A percentile compares a stretch with the other conserved stretches of the same genome.
Evolutionary conservation across 2,888 invertebrate species (phyloP).

Genomic region (Dermolepida albohirtum): DNA sequence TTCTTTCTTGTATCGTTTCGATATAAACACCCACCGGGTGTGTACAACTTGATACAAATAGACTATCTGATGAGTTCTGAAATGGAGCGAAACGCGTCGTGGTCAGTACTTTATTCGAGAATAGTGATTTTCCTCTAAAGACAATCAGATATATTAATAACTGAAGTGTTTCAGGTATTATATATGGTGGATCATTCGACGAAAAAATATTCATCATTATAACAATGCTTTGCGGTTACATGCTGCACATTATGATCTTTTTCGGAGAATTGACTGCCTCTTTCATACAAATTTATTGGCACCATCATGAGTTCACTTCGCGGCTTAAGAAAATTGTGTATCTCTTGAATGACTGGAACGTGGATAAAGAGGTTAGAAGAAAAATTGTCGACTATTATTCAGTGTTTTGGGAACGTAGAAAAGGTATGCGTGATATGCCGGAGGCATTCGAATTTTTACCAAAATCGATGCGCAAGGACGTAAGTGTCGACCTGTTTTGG

Average conservation of each 20-base stretch:
- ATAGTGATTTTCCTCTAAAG: too few species aligned
- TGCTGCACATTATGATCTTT: slow-evolving; percentile 44
- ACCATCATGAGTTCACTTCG: slow-evolving; percentile 42
- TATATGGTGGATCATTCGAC: slow-evolving; percentile 6
- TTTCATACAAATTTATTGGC: slow-evolving; percentile 38
- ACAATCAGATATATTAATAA: too few species aligned
- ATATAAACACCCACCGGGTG: too few species aligned
- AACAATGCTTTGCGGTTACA: slow-evolving; percentile 42
- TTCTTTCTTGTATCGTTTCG: too few species aligned
- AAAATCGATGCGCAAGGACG: slow-evolving; percentile 68
- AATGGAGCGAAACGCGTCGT: too few species aligned
- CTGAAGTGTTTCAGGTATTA: slow-evolving; percentile 2
- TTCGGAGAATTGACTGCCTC: slow-evolving; percentile 45
- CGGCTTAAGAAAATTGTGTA: slow-evolving; percentile 43
- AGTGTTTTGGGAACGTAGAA: slow-evolving; percentile 68
- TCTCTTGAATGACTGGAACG: slow-evolving; percentile 43
- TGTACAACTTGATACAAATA: too few species aligned
- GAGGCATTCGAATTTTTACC: slow-evolving; percentile 65
- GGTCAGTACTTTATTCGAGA: too few species aligned
- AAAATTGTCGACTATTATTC: slow-evolving; percentile 63
- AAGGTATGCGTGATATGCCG: slow-evolving; percentile 66
- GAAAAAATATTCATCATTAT: slow-evolving; percentile 40
- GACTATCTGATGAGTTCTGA: too few species aligned
- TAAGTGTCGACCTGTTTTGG: slow-evolving; percentile 67
- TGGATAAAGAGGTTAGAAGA: slow-evolving; percentile 38